These are phyloP conservation scores for Xanthia togata DNA, from an alignment of 2,888 invertebrate species.

Conservation along the genomic window DNA sequence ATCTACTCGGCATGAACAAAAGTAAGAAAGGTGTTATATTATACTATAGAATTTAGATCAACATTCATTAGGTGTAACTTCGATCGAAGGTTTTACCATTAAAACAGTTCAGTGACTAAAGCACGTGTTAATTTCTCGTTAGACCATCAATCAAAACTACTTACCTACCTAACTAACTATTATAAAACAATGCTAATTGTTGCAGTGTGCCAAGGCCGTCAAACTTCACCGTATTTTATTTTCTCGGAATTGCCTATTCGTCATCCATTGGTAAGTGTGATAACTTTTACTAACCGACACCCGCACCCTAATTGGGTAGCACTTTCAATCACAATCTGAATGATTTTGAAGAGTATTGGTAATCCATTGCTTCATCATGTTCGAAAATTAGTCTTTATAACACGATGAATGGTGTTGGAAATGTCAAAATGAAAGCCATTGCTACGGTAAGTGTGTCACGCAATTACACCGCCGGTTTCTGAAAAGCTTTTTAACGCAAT, in stretches of 20 bases:
- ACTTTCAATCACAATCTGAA: no score
- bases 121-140: not conserved
- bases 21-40: slow-evolving; percentile 56
- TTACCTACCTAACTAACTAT: not conserved
- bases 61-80: not conserved
- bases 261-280: slow-evolving; percentile 78
- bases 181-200: slow-evolving; percentile 46
- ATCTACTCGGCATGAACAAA: slow-evolving; percentile 71
- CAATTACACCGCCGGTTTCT: no score
- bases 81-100: not conserved
- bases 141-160: not conserved
- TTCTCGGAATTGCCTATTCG: slow-evolving; percentile 83
- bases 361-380: no score
- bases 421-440: no score
- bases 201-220: slow-evolving; percentile 79
- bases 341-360: no score
- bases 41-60: not conserved
- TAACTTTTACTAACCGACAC: slow-evolving; percentile 1
- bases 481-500: no score
- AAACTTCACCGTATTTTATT: slow-evolving; percentile 82
- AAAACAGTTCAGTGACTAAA: no score
- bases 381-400: no score
- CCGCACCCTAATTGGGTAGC: no score
- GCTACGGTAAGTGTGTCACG: no score
- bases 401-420: no score